Evolutionary conservation across 2,797 vertebrate species (phyloP).

Genomic region (Ptychadena robeensis): DNA sequence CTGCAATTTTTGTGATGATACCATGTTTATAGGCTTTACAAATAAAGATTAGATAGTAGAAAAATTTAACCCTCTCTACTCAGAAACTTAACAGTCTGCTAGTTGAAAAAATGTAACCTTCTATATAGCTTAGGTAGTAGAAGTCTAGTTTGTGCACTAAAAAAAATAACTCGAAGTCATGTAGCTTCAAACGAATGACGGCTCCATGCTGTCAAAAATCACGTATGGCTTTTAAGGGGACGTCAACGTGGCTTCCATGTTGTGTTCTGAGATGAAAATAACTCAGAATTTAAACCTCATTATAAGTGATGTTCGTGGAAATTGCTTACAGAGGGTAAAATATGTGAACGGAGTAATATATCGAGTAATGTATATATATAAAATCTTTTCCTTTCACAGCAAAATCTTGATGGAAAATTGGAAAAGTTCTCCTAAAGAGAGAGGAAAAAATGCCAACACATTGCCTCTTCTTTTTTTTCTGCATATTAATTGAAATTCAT

Average conservation of each 20-base stretch:
- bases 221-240: not conserved
- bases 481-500: conserved; percentile 59
- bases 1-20: no score
- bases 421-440: conserved; percentile 17
- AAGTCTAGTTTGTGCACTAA: not conserved
- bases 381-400: conserved; percentile 31
- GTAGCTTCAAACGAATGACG: not conserved
- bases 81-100: no score
- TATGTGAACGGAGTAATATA: not conserved
- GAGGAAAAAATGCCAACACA: conserved; percentile 27
- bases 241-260: not conserved
- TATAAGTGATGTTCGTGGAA: conserved; percentile 21
- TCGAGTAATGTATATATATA: no score
- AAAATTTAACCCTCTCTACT: no score
- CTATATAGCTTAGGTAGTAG: not conserved
- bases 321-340: conserved; percentile 33
- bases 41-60: no score
- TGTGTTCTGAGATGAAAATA: conserved; percentile 21
- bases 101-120: no score
- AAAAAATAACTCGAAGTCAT: not conserved
- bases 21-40: no score
- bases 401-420: conserved; percentile 38
- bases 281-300: conserved; percentile 42
- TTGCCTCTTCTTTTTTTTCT: conserved; percentile 36
- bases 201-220: not conserved